These are phyloP conservation scores for Polyergus mexicanus DNA, from an alignment of 1,140 invertebrate species.

Conservation along the genomic window DNA sequence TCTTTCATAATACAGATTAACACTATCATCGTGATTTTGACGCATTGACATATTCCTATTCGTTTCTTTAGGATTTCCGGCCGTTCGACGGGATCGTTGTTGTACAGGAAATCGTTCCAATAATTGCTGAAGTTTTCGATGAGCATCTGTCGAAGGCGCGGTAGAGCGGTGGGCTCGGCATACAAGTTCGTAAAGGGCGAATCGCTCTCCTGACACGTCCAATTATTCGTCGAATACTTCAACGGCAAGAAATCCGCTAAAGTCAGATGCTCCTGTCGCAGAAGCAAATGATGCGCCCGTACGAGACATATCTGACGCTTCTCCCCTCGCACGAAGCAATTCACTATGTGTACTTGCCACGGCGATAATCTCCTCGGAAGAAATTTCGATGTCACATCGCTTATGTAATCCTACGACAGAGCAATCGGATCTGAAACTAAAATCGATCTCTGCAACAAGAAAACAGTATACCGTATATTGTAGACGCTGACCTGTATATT, in stretches of 20 bases:
- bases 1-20: slow-evolving; percentile 88
- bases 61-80: slow-evolving; percentile 89
- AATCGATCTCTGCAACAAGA: neutral
- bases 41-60: slow-evolving; percentile 88
- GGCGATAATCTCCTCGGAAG: slow-evolving; percentile 90
- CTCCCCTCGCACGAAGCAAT: slow-evolving; percentile 85
- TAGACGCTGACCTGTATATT: slow-evolving; percentile 89
- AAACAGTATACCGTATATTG: neutral
- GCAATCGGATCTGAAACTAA: too few relatives aligned
- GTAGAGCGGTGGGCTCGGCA: slow-evolving; percentile 89
- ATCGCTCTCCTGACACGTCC: slow-evolving; percentile 78
- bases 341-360: slow-evolving; percentile 93
- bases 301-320: slow-evolving; percentile 91
- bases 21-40: slow-evolving; percentile 88
- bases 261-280: slow-evolving; percentile 90
- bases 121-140: slow-evolving; percentile 90
- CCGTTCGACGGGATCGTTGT: slow-evolving; percentile 92
- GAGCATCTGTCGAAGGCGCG: slow-evolving; percentile 89
- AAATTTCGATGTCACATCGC: slow-evolving; percentile 92
- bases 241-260: slow-evolving; percentile 92
- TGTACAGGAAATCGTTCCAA: slow-evolving; percentile 93
- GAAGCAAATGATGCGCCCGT: slow-evolving; percentile 91
- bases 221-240: slow-evolving; percentile 85
- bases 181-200: slow-evolving; percentile 88
- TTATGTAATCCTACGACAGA: slow-evolving; percentile 90